Conservation (phyloP, 2,113 vertebrate genomes). For the Gallinago undulata region DNA sequence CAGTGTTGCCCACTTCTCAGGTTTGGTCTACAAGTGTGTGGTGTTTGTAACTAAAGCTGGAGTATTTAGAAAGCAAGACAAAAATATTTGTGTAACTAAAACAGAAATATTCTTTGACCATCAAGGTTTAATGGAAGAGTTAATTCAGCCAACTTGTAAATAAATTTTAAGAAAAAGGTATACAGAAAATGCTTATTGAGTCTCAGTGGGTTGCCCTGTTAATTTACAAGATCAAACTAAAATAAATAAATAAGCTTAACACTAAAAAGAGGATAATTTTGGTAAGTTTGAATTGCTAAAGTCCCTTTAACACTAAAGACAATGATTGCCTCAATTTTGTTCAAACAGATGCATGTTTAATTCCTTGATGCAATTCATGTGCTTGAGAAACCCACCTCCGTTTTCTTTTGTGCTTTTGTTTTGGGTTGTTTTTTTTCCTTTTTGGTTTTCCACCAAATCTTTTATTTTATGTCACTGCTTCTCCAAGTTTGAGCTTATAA, state of each 20-base stretch:
- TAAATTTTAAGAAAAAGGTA: not conserved
- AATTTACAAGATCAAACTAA: slow-evolving; percentile 62
- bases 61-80: not conserved
- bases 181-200: slow-evolving; percentile 68
- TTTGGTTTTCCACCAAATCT: slow-evolving; percentile 58
- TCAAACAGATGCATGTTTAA: slow-evolving; percentile 75
- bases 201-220: slow-evolving; percentile 54
- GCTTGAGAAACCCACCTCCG: slow-evolving; percentile 72
- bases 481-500: slow-evolving; percentile 72
- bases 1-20: not conserved
- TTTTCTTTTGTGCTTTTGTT: not conserved
- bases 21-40: not conserved
- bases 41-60: not conserved
- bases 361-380: slow-evolving; percentile 69
- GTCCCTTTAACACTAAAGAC: slow-evolving; percentile 82
- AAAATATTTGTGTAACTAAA: not conserved
- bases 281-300: slow-evolving; percentile 73
- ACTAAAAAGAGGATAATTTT: slow-evolving; percentile 79
- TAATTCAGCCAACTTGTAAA: slow-evolving; percentile 10
- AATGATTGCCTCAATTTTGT: slow-evolving; percentile 67
- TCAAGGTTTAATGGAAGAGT: not conserved
- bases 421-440: not conserved
- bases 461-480: slow-evolving; percentile 70
- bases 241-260: slow-evolving; percentile 70
- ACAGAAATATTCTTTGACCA: not conserved